Conservation (phyloP, 2,113 vertebrate species). For the Callithrix jacchus region DNA sequence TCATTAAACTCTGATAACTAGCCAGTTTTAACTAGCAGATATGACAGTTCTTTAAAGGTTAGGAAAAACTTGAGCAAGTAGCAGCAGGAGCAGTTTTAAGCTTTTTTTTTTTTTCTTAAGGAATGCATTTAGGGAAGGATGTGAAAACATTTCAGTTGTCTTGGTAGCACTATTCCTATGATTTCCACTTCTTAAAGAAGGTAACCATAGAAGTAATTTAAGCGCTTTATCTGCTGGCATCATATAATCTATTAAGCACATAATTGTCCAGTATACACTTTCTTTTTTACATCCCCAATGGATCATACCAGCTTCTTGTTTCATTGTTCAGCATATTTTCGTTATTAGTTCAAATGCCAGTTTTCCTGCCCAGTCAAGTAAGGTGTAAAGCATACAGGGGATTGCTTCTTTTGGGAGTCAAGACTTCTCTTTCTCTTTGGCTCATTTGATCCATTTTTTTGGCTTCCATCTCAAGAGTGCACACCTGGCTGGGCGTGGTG, state of each 20-base stretch:
- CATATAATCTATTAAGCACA: constrained; percentile 17
- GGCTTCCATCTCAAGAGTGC: neutral
- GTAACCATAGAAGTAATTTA: neutral
- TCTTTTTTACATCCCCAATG: neutral
- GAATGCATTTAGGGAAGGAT: neutral
- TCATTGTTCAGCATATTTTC: constrained; percentile 24
- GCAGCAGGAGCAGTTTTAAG: neutral
- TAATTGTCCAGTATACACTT: neutral
- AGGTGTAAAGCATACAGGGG: neutral
- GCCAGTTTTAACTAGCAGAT: constrained; percentile 37
- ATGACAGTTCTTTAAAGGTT: constrained; percentile 30
- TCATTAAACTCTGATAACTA: constrained; percentile 12
- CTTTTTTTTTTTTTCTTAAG: neutral
- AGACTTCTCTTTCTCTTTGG: neutral
- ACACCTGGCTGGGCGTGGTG: neutral
- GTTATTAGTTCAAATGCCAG: constrained; percentile 20
- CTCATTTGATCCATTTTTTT: neutral
- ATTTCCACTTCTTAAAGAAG: constrained; percentile 39
- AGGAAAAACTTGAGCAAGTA: neutral
- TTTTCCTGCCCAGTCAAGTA: constrained; percentile 9
- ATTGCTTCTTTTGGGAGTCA: neutral
- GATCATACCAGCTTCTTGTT: constrained; percentile 13
- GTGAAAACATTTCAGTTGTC: constrained; percentile 23
- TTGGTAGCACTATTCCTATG: neutral
- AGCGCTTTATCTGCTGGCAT: neutral